phyloP scores from a whole-genome alignment of 2,888 invertebrate species.

The Pheosia tremula region DNA sequence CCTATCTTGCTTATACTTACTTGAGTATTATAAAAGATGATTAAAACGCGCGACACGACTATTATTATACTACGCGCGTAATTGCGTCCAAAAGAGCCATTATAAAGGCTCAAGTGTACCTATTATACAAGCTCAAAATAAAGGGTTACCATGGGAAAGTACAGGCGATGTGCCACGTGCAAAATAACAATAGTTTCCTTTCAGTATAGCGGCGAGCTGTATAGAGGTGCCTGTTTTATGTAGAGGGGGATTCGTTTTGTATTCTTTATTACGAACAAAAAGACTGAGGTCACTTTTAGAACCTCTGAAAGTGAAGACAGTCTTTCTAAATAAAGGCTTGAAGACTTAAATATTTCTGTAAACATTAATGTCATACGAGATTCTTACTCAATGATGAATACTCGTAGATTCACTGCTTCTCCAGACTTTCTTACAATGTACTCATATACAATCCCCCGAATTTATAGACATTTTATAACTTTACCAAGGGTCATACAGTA shows the following conservation, averaged over 20 bases:
- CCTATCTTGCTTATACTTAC: neutral
- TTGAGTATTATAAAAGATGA: slow-evolving; percentile 11
- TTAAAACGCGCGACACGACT: slow-evolving; percentile 1
- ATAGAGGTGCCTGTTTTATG: neutral
- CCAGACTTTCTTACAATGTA: too few relatives aligned
- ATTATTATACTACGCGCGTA: slow-evolving; percentile 4
- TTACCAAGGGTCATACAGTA: too few relatives aligned
- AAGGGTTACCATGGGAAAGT: slow-evolving; percentile 46
- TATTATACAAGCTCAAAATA: slow-evolving; percentile 14
- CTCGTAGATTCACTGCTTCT: too few relatives aligned
- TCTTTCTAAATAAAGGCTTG: too few relatives aligned
- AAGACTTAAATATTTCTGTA: too few relatives aligned
- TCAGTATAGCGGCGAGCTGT: slow-evolving; percentile 12
- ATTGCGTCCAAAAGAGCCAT: slow-evolving; percentile 1
- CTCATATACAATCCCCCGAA: too few relatives aligned
- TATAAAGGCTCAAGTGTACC: neutral
- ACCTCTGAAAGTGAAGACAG: too few relatives aligned
- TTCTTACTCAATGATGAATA: too few relatives aligned
- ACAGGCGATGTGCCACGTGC: slow-evolving; percentile 46
- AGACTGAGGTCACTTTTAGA: neutral
- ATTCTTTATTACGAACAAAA: neutral
- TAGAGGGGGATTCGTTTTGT: neutral
- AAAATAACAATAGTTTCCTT: slow-evolving; percentile 43
- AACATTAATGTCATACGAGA: too few relatives aligned
- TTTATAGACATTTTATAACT: too few relatives aligned